Evolutionary conservation across 2,797 vertebrate genomes (phyloP).

Genomic region (Selene dorsalis): DNA sequence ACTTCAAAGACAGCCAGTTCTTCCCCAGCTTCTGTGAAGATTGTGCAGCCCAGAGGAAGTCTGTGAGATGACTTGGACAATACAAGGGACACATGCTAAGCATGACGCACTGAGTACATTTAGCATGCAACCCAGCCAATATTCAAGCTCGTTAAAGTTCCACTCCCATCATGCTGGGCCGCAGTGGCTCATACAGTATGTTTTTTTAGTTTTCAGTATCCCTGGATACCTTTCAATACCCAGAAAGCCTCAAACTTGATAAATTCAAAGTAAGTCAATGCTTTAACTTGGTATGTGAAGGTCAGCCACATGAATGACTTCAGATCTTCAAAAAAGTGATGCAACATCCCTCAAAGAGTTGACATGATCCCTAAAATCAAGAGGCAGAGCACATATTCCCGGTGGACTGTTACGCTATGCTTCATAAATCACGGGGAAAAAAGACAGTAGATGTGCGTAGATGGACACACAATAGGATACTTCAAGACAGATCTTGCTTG

Average conservation of each 20-base stretch:
- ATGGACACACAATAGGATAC: conserved; percentile 41
- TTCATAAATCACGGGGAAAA: conserved; percentile 13
- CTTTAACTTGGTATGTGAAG: not conserved
- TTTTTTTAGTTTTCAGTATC: conserved; percentile 47
- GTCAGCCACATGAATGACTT: conserved; percentile 3
- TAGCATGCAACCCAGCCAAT: conserved; percentile 41
- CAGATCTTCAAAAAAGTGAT: conserved; percentile 18
- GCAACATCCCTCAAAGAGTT: not conserved
- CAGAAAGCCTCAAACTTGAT: conserved; percentile 24
- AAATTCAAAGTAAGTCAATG: conserved; percentile 6
- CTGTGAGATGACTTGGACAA: conserved; percentile 76
- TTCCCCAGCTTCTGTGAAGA: conserved; percentile 71
- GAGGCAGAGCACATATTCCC: conserved; percentile 10
- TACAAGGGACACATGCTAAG: conserved; percentile 66
- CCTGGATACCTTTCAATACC: conserved; percentile 33
- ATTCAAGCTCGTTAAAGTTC: conserved; percentile 34
- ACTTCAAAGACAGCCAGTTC: conserved; percentile 78
- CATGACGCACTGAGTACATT: conserved; percentile 63
- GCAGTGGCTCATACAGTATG: conserved; percentile 17
- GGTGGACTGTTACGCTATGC: conserved; percentile 4
- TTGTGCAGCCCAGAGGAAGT: conserved; percentile 77
- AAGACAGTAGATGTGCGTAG: conserved; percentile 5
- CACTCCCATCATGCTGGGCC: conserved; percentile 22
- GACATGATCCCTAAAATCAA: conserved; percentile 10
- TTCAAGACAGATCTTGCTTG: conserved; percentile 48